Conservation (phyloP, 2,888 invertebrate genomes). For the Rotaria socialis region DNA sequence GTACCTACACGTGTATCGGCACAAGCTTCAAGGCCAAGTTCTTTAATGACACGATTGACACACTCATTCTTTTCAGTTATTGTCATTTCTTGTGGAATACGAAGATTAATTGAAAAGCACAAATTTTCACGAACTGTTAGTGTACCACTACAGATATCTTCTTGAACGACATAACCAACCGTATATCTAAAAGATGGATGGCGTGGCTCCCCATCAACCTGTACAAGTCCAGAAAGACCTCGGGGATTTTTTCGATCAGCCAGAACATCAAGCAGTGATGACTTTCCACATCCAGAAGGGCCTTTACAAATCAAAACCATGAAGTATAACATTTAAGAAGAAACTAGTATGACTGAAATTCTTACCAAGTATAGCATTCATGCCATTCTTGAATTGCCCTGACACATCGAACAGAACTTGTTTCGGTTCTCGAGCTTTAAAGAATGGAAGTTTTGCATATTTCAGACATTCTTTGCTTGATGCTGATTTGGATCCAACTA, state of each 20-base stretch:
- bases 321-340: too few species aligned
- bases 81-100: constrained; percentile 51
- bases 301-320: constrained; percentile 46
- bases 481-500: too few species aligned
- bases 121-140: constrained; percentile 49
- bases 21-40: constrained; percentile 55
- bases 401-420: constrained; percentile 49
- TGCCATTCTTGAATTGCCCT: constrained; percentile 55
- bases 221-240: constrained; percentile 52
- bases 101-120: constrained; percentile 56
- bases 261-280: constrained; percentile 56
- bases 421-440: too few species aligned
- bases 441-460: too few species aligned
- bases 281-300: constrained; percentile 59
- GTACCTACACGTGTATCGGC: constrained; percentile 57
- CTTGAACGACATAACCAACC: constrained; percentile 60
- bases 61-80: constrained; percentile 50
- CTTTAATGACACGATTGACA: constrained; percentile 54
- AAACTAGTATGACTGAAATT: too few species aligned
- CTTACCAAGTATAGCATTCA: constrained; percentile 57
- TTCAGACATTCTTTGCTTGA: too few species aligned
- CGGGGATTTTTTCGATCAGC: constrained; percentile 55
- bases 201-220: constrained; percentile 55
- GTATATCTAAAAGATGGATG: constrained; percentile 58
- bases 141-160: constrained; percentile 50